These are phyloP conservation scores for Chloroclystis v-ata DNA, from an alignment of 2,888 invertebrate genomes.

Conservation along the genomic window DNA sequence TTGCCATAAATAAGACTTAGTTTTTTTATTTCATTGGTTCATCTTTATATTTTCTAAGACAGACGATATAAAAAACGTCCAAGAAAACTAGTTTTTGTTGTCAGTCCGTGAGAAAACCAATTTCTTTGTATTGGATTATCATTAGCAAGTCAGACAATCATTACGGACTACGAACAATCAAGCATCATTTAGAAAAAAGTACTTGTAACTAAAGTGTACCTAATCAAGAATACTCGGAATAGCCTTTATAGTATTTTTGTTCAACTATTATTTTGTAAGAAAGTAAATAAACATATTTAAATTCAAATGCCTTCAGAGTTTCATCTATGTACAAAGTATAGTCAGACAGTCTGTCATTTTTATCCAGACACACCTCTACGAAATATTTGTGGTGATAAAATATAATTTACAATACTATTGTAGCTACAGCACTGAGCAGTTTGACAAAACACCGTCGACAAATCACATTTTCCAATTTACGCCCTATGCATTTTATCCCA, in stretches of 20 bases:
- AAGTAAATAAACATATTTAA: too few relatives aligned
- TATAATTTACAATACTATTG: too few relatives aligned
- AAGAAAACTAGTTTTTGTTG: neutral
- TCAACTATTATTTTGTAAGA: too few relatives aligned
- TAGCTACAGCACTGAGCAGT: neutral
- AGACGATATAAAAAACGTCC: neutral
- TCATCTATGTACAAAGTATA: neutral
- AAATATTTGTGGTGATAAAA: too few relatives aligned
- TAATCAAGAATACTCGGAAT: too few relatives aligned
- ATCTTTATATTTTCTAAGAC: neutral
- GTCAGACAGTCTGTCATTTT: too few relatives aligned
- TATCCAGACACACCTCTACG: neutral
- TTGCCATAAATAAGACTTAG: too few relatives aligned
- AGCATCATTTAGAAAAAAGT: neutral
- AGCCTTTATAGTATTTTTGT: too few relatives aligned
- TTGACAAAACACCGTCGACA: conserved; percentile 9
- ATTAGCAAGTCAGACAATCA: neutral
- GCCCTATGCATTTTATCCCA: conserved; percentile 31
- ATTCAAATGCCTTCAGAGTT: too few relatives aligned
- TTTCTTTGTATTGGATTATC: neutral
- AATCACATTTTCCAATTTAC: conserved; percentile 21
- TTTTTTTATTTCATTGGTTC: too few relatives aligned
- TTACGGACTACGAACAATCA: neutral
- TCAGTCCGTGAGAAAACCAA: neutral
- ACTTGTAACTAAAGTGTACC: too few relatives aligned